phyloP scores from a whole-genome alignment of 2,113 vertebrate species.

The Dasypus novemcinctus region DNA sequence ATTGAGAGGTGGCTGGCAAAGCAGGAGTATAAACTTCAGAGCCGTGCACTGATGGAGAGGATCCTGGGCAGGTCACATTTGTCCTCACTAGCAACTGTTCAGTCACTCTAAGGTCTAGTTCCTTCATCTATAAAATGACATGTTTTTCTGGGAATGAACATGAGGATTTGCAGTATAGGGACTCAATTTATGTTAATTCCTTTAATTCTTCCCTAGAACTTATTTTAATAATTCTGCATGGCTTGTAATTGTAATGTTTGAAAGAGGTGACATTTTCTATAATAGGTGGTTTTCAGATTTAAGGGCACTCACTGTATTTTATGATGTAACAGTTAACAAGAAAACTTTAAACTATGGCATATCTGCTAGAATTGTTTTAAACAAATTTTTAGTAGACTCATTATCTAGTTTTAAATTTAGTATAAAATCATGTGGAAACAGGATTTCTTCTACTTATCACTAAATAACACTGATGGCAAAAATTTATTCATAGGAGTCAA shows the following conservation, averaged over 20 bases:
- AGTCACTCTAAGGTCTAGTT: not conserved
- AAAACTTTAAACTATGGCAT: not conserved
- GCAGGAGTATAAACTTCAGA: not conserved
- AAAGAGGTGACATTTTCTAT: not conserved
- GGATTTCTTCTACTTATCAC: not conserved
- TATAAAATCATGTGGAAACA: not conserved
- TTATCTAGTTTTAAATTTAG: not conserved
- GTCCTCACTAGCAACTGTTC: not conserved
- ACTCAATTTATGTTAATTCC: not conserved
- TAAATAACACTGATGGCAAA: not conserved
- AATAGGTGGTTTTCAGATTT: not conserved
- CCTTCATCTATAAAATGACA: not conserved
- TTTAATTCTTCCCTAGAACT: not conserved
- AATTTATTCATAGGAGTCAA: not conserved
- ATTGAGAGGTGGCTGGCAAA: not conserved
- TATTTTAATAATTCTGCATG: not conserved
- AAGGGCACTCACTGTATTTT: not conserved
- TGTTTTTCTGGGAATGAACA: not conserved
- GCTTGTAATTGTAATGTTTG: not conserved
- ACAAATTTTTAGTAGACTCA: not conserved
- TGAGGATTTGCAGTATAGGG: not conserved
- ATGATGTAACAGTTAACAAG: not conserved
- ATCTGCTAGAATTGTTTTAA: not conserved
- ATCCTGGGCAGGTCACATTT: not conserved
- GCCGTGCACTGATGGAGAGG: accelerated